Evolutionary conservation across 2,113 vertebrate genomes (phyloP).

Genomic region (Tachuris rubrigastra): DNA sequence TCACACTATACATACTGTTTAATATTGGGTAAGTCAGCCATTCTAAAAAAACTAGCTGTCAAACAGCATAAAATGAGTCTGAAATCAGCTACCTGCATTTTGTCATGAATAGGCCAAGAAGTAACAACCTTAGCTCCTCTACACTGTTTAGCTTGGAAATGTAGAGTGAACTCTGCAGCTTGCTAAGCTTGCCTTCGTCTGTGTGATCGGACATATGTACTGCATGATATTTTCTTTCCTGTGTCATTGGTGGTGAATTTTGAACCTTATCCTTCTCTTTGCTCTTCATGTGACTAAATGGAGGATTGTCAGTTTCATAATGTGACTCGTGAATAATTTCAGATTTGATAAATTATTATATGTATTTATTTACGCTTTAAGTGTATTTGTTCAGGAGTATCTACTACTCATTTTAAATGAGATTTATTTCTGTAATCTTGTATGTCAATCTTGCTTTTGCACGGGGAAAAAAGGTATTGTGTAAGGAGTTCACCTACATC

Average conservation of each 20-base stretch:
- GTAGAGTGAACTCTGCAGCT: neutral
- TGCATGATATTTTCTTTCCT: neutral
- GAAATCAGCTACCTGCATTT: neutral
- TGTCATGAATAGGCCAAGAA: neutral
- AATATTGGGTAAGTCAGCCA: neutral
- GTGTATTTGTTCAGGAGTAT: neutral
- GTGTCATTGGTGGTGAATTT: neutral
- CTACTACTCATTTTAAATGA: neutral
- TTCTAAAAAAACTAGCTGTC: neutral
- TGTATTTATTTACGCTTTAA: neutral
- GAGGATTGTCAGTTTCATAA: neutral
- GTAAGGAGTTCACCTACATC: neutral
- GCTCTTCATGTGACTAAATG: neutral
- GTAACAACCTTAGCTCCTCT: neutral
- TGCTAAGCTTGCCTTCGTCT: neutral
- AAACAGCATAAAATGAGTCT: neutral
- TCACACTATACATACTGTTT: neutral
- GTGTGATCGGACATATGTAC: neutral
- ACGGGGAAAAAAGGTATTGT: neutral
- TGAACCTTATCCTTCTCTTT: neutral
- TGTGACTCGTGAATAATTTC: neutral
- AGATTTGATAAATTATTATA: neutral
- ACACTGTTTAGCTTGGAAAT: neutral
- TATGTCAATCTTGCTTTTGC: neutral
- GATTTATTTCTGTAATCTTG: neutral